Conservation (phyloP, 2,113 vertebrate genomes). For the Lepus europaeus region DNA sequence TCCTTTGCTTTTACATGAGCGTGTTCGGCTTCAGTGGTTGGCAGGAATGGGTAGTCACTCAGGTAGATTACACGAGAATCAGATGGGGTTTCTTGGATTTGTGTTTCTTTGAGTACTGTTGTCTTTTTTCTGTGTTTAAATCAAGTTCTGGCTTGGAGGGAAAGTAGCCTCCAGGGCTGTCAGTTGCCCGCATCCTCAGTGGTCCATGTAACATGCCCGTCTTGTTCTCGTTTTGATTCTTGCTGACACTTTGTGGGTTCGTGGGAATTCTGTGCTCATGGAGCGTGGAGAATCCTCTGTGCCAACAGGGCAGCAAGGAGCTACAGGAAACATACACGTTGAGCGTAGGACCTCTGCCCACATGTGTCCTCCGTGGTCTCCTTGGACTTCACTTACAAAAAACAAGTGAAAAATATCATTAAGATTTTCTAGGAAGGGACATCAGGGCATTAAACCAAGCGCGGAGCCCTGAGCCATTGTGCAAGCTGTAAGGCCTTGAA, state of each 20-base stretch:
- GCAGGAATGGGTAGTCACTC: neutral
- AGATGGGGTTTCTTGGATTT: neutral
- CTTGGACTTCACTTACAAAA: neutral
- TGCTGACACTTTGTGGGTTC: neutral
- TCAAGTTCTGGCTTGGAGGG: constrained; percentile 18
- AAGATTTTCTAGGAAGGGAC: neutral
- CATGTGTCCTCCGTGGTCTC: neutral
- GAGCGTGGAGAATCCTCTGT: neutral
- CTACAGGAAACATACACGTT: fast-evolving
- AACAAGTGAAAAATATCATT: neutral
- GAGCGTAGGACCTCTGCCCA: neutral
- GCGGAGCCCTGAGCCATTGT: neutral
- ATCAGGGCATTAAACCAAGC: neutral
- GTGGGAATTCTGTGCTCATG: neutral
- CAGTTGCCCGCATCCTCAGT: neutral
- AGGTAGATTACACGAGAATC: neutral
- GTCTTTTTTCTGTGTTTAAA: neutral
- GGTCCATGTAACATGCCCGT: too few species aligned
- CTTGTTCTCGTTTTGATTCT: neutral
- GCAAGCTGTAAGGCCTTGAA: neutral
- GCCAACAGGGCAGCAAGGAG: neutral
- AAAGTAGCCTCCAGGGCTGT: neutral
- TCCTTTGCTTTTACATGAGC: neutral
- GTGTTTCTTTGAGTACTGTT: neutral
- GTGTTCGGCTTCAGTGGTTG: neutral